phyloP scores from a whole-genome alignment of 2,797 vertebrate species.

The Trichosurus vulpecula region DNA sequence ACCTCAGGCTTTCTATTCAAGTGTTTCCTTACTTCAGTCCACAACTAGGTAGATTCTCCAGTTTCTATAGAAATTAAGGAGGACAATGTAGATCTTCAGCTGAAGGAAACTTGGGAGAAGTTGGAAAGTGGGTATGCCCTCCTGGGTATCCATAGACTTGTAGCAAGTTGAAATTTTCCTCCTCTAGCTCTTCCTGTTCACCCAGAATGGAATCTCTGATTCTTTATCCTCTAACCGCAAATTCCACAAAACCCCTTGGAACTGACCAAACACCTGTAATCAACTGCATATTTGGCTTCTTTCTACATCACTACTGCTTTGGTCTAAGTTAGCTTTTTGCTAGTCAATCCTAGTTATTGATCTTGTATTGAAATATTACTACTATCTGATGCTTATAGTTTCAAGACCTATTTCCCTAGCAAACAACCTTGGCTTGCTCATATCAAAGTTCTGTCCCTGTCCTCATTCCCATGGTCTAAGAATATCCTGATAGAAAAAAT shows the following conservation, averaged over 20 bases:
- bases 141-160: background rate
- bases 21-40: background rate
- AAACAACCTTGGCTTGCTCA: background rate
- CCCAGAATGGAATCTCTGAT: background rate
- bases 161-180: background rate
- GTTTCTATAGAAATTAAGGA: background rate
- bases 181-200: background rate
- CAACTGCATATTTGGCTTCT: background rate
- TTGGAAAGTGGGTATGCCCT: background rate
- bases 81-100: background rate
- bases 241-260: background rate
- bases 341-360: background rate
- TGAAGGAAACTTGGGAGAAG: background rate
- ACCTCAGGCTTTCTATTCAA: background rate
- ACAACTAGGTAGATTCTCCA: background rate
- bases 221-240: background rate
- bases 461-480: background rate
- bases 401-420: background rate
- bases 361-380: background rate
- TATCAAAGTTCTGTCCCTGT: background rate
- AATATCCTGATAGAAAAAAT: background rate
- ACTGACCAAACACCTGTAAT: background rate
- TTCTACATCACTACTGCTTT: background rate
- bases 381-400: background rate
- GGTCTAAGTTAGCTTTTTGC: background rate